Evolutionary conservation across 1,140 invertebrate species (phyloP).

Genomic region (Lordiphosa stackelbergi): DNA sequence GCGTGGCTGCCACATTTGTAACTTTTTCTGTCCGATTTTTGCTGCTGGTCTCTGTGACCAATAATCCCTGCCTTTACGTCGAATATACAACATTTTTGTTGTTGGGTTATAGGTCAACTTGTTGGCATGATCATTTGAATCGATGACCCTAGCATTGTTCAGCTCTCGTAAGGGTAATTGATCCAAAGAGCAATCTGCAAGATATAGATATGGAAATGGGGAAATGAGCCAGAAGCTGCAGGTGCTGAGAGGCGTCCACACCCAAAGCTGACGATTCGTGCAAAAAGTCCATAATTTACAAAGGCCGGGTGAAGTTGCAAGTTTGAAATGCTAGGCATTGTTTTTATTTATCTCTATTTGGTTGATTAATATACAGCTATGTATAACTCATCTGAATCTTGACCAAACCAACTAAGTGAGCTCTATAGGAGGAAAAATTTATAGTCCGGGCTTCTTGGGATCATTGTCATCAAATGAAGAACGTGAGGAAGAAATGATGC

Average conservation of each 20-base stretch:
- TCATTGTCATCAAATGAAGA: conserved; percentile 27
- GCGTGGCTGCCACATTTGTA: conserved; percentile 20
- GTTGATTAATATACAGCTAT: too few relatives aligned
- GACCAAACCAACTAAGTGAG: conserved; percentile 94
- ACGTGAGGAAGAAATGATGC: conserved; percentile 40
- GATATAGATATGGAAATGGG: conserved; percentile 34
- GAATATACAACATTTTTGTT: conserved; percentile 84
- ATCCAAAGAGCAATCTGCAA: conserved; percentile 92
- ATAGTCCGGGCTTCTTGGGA: conserved; percentile 82
- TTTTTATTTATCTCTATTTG: too few relatives aligned
- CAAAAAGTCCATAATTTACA: too few relatives aligned
- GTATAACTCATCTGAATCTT: conserved; percentile 86
- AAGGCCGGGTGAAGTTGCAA: too few relatives aligned
- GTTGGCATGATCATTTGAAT: conserved; percentile 95
- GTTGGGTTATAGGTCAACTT: conserved; percentile 94
- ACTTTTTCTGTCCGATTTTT: conserved; percentile 1
- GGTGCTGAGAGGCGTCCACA: conserved; percentile 69
- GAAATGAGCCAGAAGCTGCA: neutral
- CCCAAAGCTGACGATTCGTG: too few relatives aligned
- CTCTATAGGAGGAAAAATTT: conserved; percentile 93
- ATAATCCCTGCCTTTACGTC: conserved; percentile 85
- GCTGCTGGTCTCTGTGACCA: conserved; percentile 19
- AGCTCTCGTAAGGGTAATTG: conserved; percentile 92
- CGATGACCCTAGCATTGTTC: conserved; percentile 96
- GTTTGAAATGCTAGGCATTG: too few relatives aligned